Evolutionary conservation across 2,797 vertebrate genomes (phyloP).

Genomic region (Staurois parvus): DNA sequence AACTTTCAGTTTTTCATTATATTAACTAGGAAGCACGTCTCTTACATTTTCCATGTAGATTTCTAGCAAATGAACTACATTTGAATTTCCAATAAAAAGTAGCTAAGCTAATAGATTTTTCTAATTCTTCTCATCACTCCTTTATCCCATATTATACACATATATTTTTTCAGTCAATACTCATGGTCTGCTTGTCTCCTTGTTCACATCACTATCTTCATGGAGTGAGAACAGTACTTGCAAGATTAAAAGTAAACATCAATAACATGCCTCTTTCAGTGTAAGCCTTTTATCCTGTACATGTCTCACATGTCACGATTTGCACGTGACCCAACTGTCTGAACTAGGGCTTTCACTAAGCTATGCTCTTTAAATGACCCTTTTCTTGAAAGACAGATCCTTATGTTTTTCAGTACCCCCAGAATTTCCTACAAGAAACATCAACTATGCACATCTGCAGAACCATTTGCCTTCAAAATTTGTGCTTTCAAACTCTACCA

Average conservation of each 20-base stretch:
- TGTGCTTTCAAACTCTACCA: too few relatives aligned
- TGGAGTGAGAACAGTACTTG: conserved; percentile 15
- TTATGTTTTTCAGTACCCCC: background rate
- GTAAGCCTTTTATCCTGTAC: conserved; percentile 40
- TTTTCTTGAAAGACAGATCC: background rate
- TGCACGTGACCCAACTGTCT: conserved; percentile 21
- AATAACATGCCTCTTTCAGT: conserved; percentile 33
- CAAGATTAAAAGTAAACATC: conserved; percentile 57
- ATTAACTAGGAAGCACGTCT: conserved; percentile 37
- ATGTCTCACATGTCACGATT: conserved; percentile 35
- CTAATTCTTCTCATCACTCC: conserved; percentile 32
- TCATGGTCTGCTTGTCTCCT: conserved; percentile 13
- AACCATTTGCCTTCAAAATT: too few relatives aligned
- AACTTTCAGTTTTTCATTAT: conserved; percentile 46
- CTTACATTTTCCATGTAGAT: conserved; percentile 40
- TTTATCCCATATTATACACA: conserved; percentile 14
- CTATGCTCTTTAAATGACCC: conserved; percentile 10
- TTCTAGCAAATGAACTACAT: conserved; percentile 42
- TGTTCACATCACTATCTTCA: conserved; percentile 38
- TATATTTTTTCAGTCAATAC: conserved; percentile 35
- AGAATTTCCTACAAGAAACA: background rate
- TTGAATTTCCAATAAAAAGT: conserved; percentile 54
- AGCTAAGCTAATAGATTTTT: conserved; percentile 42
- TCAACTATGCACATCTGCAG: too few relatives aligned
- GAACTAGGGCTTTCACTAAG: conserved; percentile 20